phyloP scores from a whole-genome alignment of 2,797 vertebrate genomes.

The Melanotaenia boesemani region DNA sequence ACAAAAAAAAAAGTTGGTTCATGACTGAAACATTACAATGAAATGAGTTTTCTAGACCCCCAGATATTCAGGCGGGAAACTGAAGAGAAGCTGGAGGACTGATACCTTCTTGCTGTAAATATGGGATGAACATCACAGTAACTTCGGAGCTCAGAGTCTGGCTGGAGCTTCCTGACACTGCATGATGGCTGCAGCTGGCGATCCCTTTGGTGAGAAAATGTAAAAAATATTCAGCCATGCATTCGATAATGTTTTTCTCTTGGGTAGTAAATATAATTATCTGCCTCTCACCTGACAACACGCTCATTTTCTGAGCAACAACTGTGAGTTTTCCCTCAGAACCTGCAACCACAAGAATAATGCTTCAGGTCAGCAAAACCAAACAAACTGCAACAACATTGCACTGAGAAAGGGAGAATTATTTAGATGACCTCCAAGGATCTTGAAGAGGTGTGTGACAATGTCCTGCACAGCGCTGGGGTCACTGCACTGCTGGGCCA shows the following conservation, averaged over 20 bases:
- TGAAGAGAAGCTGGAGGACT: not conserved
- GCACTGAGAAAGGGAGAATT: rapidly evolving
- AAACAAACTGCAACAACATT: not conserved
- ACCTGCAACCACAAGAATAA: conserved; percentile 79
- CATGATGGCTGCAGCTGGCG: conserved; percentile 92
- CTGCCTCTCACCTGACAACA: conserved; percentile 91
- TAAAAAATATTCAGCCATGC: not conserved
- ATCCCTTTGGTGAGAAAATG: conserved; percentile 82
- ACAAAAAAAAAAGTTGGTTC: not conserved
- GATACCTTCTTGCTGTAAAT: conserved; percentile 96
- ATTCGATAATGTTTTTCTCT: not conserved
- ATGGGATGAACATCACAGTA: conserved; percentile 94
- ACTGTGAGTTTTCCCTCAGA: conserved; percentile 96
- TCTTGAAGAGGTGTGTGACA: conserved; percentile 91
- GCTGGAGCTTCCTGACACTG: conserved; percentile 91
- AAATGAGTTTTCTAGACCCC: not conserved
- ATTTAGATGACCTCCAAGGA: conserved; percentile 89
- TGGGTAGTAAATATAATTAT: not conserved
- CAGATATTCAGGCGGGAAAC: not conserved
- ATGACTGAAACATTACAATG: not conserved
- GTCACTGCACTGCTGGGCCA: conserved; percentile 95
- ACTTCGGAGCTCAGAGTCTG: conserved; percentile 89
- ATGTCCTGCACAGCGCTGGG: conserved; percentile 88
- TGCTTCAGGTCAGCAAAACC: not conserved
- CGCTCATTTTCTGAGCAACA: conserved; percentile 95